Percentiles rank a stretch among this genome's conserved stretches.
These are phyloP conservation scores for Leuctra nigra DNA, from an alignment of 2,888 invertebrate genomes.

Conservation along the genomic window DNA sequence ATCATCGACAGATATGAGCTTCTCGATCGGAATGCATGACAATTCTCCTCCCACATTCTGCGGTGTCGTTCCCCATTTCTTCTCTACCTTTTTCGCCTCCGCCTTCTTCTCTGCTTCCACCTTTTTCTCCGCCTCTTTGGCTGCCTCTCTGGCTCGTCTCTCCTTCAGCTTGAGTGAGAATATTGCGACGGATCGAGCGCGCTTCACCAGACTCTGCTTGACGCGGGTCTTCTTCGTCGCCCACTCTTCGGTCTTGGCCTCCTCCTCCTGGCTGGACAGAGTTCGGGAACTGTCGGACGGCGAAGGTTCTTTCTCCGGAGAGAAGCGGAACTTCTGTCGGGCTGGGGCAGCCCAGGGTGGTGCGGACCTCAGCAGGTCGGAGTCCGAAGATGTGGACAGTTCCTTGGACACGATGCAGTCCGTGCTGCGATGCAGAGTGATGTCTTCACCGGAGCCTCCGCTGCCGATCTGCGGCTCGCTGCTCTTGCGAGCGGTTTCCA, in stretches of 20 bases:
- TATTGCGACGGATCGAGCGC: slow-evolving; percentile 78
- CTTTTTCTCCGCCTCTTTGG: slow-evolving; percentile 52
- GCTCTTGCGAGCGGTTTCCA: slow-evolving; percentile 40
- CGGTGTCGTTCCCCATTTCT: slow-evolving; percentile 29
- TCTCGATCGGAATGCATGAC: slow-evolving; percentile 79
- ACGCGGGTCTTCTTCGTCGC: slow-evolving; percentile 57
- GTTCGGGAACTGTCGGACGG: slow-evolving; percentile 49
- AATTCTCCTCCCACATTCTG: slow-evolving; percentile 74
- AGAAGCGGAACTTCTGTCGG: slow-evolving; percentile 39
- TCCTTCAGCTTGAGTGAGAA: slow-evolving; percentile 75
- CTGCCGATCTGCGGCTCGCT: slow-evolving; percentile 44
- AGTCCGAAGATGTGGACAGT: slow-evolving; percentile 52
- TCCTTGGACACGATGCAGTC: slow-evolving; percentile 68
- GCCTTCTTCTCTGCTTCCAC: slow-evolving; percentile 41
- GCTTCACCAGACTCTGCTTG: slow-evolving; percentile 71
- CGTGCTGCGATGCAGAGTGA: slow-evolving; percentile 65
- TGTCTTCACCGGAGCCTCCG: slow-evolving; percentile 43
- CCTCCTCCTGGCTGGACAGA: slow-evolving; percentile 48
- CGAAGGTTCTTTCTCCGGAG: slow-evolving; percentile 38
- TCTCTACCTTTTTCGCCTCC: slow-evolving; percentile 27
- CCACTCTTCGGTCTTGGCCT: slow-evolving; percentile 33
- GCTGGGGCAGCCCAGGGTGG: slow-evolving; percentile 47
- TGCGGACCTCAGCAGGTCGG: slow-evolving; percentile 49
- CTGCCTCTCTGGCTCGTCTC: slow-evolving; percentile 70
- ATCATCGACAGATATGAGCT: slow-evolving; percentile 49